These are phyloP conservation scores for Staurois parvus DNA, from an alignment of 2,797 vertebrate genomes.

Conservation along the genomic window DNA sequence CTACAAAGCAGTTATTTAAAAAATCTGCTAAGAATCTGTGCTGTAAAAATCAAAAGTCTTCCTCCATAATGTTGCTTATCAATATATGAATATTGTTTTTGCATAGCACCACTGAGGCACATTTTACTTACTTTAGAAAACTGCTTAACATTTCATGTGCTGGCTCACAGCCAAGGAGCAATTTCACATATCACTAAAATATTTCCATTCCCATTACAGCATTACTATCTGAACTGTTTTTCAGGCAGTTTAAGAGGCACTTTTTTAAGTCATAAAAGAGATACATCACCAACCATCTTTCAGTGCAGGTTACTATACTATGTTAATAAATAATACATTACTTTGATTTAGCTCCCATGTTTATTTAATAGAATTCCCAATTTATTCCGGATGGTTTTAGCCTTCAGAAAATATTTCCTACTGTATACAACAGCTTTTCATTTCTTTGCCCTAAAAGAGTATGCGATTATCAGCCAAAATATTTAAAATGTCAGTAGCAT, in stretches of 20 bases:
- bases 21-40: too few relatives aligned
- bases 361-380: slow-evolving; percentile 42
- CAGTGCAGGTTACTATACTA: slow-evolving; percentile 9
- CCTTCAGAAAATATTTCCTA: background rate
- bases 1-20: background rate
- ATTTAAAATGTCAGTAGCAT: slow-evolving; percentile 1
- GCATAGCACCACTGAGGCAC: background rate
- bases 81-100: slow-evolving; percentile 1
- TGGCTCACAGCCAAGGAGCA: background rate
- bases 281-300: background rate
- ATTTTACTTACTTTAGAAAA: background rate
- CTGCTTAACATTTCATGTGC: background rate
- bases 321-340: slow-evolving; percentile 35
- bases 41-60: background rate
- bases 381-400: slow-evolving; percentile 25
- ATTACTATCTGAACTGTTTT: background rate
- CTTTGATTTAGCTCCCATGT: slow-evolving; percentile 14
- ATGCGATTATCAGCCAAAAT: background rate
- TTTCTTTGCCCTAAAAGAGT: background rate
- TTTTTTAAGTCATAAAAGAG: slow-evolving; percentile 27
- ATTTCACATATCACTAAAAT: slow-evolving; percentile 22
- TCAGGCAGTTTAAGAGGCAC: slow-evolving; percentile 6
- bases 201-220: slow-evolving; percentile 9
- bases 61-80: background rate
- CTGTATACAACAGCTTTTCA: slow-evolving; percentile 10